Percentiles rank a stretch among this genome's conserved stretches.
Evolutionary conservation across 2,113 vertebrate genomes (phyloP).

Genomic region (Cheilinus undulatus): DNA sequence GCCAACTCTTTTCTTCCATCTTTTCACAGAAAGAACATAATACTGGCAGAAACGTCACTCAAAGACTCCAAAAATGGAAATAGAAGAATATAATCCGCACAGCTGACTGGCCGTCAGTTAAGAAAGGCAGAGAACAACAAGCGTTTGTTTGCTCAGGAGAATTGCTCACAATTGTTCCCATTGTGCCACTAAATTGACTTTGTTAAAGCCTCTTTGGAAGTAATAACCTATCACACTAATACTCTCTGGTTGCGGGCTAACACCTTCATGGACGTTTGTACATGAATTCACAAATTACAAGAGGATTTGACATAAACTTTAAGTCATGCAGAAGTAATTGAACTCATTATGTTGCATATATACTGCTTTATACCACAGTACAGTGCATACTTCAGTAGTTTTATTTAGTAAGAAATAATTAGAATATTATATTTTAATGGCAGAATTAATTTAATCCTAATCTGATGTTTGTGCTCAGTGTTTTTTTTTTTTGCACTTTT

Average conservation of each 20-base stretch:
- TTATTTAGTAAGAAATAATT: neutral
- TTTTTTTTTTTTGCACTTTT: neutral
- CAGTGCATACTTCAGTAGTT: neutral
- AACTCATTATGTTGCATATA: neutral
- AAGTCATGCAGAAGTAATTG: neutral
- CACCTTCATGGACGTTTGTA: conserved; percentile 18
- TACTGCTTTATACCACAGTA: neutral
- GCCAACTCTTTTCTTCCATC: neutral
- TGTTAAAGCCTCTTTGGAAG: conserved; percentile 60
- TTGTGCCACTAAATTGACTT: conserved; percentile 60
- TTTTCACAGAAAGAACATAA: neutral
- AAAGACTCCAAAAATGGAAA: neutral
- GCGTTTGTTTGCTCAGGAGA: conserved; percentile 16
- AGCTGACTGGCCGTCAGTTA: neutral
- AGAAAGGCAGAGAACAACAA: conserved; percentile 38
- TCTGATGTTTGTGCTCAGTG: neutral
- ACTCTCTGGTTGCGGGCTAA: conserved; percentile 4
- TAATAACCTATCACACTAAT: conserved; percentile 53
- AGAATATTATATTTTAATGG: neutral
- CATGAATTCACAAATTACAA: neutral
- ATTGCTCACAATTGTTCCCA: conserved; percentile 34
- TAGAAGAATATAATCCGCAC: neutral
- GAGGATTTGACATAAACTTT: neutral
- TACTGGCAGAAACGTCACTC: neutral
- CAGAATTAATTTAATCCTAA: neutral